Conservation (phyloP, 1,140 invertebrate species). For the Lepidurus apus region DNA sequence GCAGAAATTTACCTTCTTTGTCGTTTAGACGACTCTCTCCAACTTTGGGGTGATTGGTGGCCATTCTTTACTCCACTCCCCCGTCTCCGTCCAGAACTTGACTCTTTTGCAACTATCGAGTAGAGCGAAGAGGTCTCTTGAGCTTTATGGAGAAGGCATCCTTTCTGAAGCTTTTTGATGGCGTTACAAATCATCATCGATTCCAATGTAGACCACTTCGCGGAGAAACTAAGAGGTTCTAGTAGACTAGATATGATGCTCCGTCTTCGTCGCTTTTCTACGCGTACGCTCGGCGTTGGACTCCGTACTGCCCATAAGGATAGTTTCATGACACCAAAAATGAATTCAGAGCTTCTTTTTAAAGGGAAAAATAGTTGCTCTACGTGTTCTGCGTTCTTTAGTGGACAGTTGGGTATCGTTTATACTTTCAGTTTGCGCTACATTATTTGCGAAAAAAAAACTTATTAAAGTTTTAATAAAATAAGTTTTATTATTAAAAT, state of each 20-base stretch:
- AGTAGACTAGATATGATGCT: slow-evolving; percentile 2
- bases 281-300: neutral
- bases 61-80: neutral
- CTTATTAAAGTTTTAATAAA: no score
- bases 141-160: neutral
- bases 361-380: no score
- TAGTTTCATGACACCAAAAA: neutral
- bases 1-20: slow-evolving; percentile 11
- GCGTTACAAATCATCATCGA: slow-evolving; percentile 12
- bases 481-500: no score
- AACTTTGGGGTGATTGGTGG: neutral
- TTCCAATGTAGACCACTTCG: neutral
- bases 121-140: neutral
- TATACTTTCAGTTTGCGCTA: no score
- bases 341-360: neutral
- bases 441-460: no score
- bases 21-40: neutral
- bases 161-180: slow-evolving; percentile 16
- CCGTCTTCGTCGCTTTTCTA: neutral
- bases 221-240: neutral
- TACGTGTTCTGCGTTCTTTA: no score
- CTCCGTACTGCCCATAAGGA: neutral
- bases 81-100: neutral
- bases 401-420: no score
- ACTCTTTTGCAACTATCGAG: neutral